These are phyloP conservation scores for Eira barbara DNA, from an alignment of 2,113 vertebrate species.

Conservation along the genomic window DNA sequence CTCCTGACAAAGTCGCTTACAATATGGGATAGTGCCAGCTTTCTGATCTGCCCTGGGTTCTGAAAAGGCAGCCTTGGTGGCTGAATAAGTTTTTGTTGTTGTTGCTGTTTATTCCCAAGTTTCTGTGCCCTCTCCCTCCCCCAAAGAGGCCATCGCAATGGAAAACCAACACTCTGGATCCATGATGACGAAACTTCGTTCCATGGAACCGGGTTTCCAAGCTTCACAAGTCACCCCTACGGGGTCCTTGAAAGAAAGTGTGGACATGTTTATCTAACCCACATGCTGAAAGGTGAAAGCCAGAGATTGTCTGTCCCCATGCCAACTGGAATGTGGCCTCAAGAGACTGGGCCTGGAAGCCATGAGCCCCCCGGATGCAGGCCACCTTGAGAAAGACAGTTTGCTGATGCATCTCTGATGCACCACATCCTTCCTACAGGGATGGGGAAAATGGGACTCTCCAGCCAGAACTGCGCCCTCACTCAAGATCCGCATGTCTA, in stretches of 20 bases:
- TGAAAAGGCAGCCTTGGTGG: not conserved
- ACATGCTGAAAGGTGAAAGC: constrained; percentile 58
- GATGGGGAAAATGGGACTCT: constrained; percentile 29
- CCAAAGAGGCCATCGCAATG: constrained; percentile 20
- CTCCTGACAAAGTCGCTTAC: constrained; percentile 55
- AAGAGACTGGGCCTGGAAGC: constrained; percentile 25
- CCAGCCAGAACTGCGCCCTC: not conserved
- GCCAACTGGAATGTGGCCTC: constrained; percentile 38
- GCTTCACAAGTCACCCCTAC: constrained; percentile 50
- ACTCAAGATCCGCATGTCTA: not conserved
- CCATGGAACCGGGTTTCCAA: not conserved
- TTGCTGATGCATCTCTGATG: constrained; percentile 34
- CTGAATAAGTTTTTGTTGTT: constrained; percentile 44
- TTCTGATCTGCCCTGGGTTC: constrained; percentile 27
- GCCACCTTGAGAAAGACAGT: constrained; percentile 44
- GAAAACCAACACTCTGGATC: constrained; percentile 42
- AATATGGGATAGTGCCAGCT: constrained; percentile 37
- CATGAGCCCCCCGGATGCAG: not conserved
- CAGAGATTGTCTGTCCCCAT: constrained; percentile 28
- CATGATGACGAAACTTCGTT: constrained; percentile 43
- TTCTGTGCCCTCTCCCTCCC: not conserved
- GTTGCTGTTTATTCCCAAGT: constrained; percentile 44
- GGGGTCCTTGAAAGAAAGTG: constrained; percentile 47
- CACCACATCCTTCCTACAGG: not conserved
- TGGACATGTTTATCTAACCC: constrained; percentile 51